phyloP scores from a whole-genome alignment of 2,113 vertebrate genomes.

The Polypterus bichir region DNA sequence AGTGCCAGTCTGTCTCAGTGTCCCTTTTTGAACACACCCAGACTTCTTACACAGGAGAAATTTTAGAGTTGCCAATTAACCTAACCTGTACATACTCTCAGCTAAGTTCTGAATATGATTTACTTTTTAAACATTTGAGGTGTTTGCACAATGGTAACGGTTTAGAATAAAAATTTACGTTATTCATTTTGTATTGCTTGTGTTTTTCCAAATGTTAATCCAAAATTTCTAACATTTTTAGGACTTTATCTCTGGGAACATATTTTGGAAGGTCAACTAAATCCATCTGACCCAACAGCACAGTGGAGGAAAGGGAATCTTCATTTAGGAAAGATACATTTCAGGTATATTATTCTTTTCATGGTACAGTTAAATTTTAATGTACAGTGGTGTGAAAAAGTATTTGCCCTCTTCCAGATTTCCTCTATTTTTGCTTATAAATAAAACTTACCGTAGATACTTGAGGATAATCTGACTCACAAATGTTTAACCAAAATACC shows the following conservation, averaged over 20 bases:
- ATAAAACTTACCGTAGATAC: too few relatives aligned
- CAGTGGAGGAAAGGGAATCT: conserved; percentile 85
- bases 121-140: background rate
- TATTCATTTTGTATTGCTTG: conserved; percentile 16
- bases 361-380: background rate
- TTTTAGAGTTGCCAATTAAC: too few relatives aligned
- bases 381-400: too few relatives aligned
- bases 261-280: conserved; percentile 74
- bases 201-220: background rate
- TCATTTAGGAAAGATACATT: conserved; percentile 60
- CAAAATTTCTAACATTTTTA: conserved; percentile 22
- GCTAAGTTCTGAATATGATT: background rate
- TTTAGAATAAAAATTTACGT: background rate
- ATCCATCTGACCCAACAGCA: conserved; percentile 64
- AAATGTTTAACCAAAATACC: too few relatives aligned
- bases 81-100: too few relatives aligned
- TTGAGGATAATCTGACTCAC: too few relatives aligned
- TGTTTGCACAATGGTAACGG: background rate
- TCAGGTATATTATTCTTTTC: conserved; percentile 62
- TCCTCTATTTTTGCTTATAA: too few relatives aligned
- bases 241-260: conserved; percentile 95
- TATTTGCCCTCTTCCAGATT: too few relatives aligned
- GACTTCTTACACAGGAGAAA: too few relatives aligned
- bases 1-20: too few relatives aligned
- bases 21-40: too few relatives aligned